Evolutionary conservation across 2,113 vertebrate species (phyloP), one percentile per base, ranked within the genome.

Genomic region (Myotis yumanensis): DNA sequence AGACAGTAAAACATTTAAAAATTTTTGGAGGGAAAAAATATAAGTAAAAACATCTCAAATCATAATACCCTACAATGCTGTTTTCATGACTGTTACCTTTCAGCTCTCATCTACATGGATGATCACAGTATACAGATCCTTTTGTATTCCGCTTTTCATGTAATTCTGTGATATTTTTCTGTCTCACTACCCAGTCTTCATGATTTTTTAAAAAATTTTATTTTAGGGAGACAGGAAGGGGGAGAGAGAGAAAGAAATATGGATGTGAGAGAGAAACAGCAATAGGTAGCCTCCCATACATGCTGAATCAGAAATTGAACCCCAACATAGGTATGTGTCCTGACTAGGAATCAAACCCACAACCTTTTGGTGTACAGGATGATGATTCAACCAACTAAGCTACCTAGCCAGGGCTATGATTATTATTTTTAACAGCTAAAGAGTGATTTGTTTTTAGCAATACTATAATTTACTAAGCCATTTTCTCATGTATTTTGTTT

Each of bases 121-220:
- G 40, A 91, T 66, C 30, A 76, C 7, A 69, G 81, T 73, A 43
- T 30, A 68, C n/a, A 72, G 66, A 89, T 91, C 5, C 46, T 68
- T 94, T 86, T 79, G 68, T 75, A 57, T 89, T 92, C 46, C 95
- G 35, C 25, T 90, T 87, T 93, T 90, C 54, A 59, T 86, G 95
- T 91, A 91, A 85, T 87, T 62, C 16, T 23, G 11, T 35, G 32
- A 68, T 23, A 23, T 94, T 85, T 92, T 93, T 85, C 52, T 68
- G 3, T 93, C 18, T 91, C 83, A 79, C 37, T 89, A n/a, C n/a
- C 66, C 9, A 82, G 35, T 86, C 54, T 87, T 96, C 25, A 51
- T 66, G 25, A 51, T 79, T 51, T 64, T 64, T 30, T 25, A 11
- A 25, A 51, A 54, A 54, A 0, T 54, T 66, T 66, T 32, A n/a